Evolutionary conservation across 2,113 vertebrate species (phyloP).

Genomic region (Paracanthobrama guichenoti): DNA sequence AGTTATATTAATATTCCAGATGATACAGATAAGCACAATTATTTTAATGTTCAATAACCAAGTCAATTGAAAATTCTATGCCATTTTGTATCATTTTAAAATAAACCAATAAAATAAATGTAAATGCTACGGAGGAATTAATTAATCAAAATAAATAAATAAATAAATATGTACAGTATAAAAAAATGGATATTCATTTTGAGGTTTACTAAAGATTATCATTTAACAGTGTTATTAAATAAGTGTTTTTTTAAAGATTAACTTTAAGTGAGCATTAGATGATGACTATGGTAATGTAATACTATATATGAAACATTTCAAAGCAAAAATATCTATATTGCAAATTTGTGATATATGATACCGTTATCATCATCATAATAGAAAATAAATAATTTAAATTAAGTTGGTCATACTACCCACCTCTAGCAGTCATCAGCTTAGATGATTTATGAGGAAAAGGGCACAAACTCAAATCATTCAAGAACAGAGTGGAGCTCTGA

Average conservation of each 20-base stretch:
- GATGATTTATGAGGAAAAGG: background rate
- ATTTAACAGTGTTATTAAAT: too few species aligned
- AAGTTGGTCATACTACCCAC: background rate
- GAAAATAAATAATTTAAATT: background rate
- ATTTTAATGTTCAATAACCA: too few species aligned
- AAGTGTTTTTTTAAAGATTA: background rate
- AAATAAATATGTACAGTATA: too few species aligned
- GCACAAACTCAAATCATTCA: background rate
- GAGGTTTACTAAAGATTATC: too few species aligned
- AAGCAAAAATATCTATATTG: background rate
- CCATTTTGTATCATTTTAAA: too few species aligned
- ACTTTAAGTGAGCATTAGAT: background rate
- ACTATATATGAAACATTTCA: background rate
- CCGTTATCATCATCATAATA: background rate
- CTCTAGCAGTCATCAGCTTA: background rate
- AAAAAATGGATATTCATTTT: too few species aligned
- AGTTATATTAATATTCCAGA: too few species aligned
- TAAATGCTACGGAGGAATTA: too few species aligned
- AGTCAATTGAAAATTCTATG: too few species aligned
- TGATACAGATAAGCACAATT: too few species aligned
- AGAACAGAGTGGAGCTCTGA: slow-evolving; percentile 2
- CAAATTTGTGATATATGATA: background rate
- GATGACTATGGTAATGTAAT: background rate
- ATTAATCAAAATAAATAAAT: too few species aligned
- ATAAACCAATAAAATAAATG: too few species aligned